Percentiles rank a stretch among this genome's conserved stretches.
Evolutionary conservation across 92 coral and sea anemone species (phyloP).

Genomic region (Actinostola sp.): DNA sequence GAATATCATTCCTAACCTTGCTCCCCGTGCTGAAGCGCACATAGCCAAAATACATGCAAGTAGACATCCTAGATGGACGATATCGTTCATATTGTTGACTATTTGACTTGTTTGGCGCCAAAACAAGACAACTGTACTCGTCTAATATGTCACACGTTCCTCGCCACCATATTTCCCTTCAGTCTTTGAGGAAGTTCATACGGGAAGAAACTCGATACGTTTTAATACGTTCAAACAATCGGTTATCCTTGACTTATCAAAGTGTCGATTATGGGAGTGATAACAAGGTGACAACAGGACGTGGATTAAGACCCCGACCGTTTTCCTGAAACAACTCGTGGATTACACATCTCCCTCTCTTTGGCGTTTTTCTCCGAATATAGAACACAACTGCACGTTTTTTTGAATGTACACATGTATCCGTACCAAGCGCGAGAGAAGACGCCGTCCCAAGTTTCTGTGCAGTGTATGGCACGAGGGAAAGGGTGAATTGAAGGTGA

Average conservation of each 20-base stretch:
- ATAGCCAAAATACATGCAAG: not conserved
- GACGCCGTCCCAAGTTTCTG: too few relatives aligned
- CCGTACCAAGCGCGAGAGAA: too few relatives aligned
- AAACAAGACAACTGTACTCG: not conserved
- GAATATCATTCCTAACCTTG: not conserved
- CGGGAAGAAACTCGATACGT: not conserved
- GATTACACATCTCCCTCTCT: too few relatives aligned
- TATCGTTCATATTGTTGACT: not conserved
- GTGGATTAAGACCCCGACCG: not conserved
- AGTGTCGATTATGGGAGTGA: not conserved
- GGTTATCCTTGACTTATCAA: constrained; percentile 1
- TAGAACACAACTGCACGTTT: too few relatives aligned
- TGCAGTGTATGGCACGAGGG: too few relatives aligned
- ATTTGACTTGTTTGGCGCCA: not conserved
- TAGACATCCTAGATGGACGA: not conserved
- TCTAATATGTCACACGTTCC: not conserved
- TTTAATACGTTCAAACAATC: not conserved
- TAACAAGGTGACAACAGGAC: constrained; percentile 9
- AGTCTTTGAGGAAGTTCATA: constrained; percentile 29
- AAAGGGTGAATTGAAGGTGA: too few relatives aligned
- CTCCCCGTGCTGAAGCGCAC: not conserved
- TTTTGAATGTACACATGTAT: too few relatives aligned
- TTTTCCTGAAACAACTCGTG: too few relatives aligned
- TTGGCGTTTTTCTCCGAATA: too few relatives aligned
- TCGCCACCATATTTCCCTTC: not conserved